Percentiles rank a stretch among this genome's conserved stretches.
Evolutionary conservation across 2,113 vertebrate species (phyloP).

Genomic region (Athene cunicularia): DNA sequence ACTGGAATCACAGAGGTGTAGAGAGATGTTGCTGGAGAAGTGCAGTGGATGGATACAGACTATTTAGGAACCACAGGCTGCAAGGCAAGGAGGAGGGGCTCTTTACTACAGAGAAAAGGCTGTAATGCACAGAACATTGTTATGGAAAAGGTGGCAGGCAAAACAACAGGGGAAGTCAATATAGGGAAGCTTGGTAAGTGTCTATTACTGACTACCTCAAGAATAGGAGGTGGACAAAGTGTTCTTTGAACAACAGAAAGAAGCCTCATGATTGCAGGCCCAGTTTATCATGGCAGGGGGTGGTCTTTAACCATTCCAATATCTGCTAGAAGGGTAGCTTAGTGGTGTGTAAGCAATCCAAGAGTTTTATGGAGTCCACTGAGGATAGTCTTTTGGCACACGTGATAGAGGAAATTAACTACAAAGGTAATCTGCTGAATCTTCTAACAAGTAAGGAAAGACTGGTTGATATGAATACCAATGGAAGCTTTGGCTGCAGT

Average conservation of each 20-base stretch:
- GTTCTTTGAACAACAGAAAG: background rate
- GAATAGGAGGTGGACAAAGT: background rate
- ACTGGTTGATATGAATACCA: background rate
- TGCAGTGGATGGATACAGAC: background rate
- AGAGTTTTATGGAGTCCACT: background rate
- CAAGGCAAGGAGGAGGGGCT: background rate
- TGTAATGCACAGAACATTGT: background rate
- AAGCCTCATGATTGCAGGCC: background rate
- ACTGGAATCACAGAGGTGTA: background rate
- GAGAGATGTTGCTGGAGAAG: background rate
- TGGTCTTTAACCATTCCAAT: background rate
- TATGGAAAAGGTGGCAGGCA: background rate
- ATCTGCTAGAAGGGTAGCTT: background rate
- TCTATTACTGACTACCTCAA: background rate
- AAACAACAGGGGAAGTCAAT: background rate
- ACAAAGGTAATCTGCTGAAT: background rate
- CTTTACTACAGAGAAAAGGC: background rate
- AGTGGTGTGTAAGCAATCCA: background rate
- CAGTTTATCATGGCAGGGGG: accelerated
- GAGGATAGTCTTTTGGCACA: background rate
- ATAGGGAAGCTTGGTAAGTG: background rate
- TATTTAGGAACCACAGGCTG: background rate
- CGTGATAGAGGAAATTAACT: background rate
- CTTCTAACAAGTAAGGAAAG: background rate
- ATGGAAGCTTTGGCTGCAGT: background rate